Base-by-base conservation (phyloP, 92 coral and sea anemone genomes). In the Actinernus sp. region DNA sequence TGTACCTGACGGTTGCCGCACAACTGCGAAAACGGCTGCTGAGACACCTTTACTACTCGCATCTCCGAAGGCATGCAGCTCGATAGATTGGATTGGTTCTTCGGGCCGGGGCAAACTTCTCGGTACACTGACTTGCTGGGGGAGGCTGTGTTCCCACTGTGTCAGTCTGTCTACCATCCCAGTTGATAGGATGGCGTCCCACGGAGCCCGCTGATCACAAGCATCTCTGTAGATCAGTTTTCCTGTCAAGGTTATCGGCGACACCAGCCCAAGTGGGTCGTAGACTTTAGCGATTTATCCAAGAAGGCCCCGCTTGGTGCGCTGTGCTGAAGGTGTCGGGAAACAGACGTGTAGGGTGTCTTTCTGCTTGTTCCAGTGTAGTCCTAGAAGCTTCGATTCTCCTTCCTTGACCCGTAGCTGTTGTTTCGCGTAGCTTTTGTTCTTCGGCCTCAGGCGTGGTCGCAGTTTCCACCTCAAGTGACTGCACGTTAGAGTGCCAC, bases 221-320 rank as follows among this genome's bases (percentile, higher is more conserved):
- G 57, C 88, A 14, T 82, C 71, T 25, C 82, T 45, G 61, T 82
- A 73, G n/a, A 82, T 32, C n/a, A 73, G 37, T 46, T 82, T 82
- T 18, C 88, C 81, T 37, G 30, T 19, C 33, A 53, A 68, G 20
- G 55, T 70, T 7, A 49, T 34, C 20, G 86, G 81, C 2, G 81
- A 43, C 10, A 25, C 79, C 20, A 80, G 50, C 2, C 87, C 87
- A 7, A 80, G 67, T 23, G 88, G 88, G 32, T 82, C 88, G 39
- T 62, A 73, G 49, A 58, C 65, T 37, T 58, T 58, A 22, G 65
- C 49, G 40, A 58, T 39, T 56, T 56, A 31, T 8, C 63, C 21
- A 3, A 56, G 43, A 8, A 56, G n/a, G 2, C 37, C 63, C 27
- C 58, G 26, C 36, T 52, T n/a, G n/a, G n/a, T n/a, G n/a, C n/a